Conservation (phyloP, 2,888 invertebrate genomes). For the Lasioglossum leucozonium region DNA sequence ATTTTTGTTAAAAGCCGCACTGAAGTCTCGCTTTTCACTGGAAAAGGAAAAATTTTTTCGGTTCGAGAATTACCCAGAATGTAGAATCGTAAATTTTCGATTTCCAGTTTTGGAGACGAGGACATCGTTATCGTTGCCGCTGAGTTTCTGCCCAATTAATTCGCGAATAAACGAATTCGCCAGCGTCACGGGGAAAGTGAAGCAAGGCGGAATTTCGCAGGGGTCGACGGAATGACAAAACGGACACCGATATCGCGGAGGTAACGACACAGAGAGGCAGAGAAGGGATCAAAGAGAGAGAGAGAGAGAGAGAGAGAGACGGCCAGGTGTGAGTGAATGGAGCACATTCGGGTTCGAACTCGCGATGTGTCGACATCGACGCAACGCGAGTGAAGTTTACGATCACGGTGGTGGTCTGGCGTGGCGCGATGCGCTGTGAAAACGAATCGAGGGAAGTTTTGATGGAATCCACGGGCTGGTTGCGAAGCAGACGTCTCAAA, state of each 20-base stretch:
- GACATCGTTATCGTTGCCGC: not conserved
- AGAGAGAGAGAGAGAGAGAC: too few species aligned
- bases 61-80: not conserved
- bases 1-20: not conserved
- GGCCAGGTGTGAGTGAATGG: not conserved
- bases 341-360: not conserved
- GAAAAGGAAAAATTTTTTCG: not conserved
- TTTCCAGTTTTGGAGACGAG: not conserved
- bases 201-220: not conserved
- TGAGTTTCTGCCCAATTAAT: not conserved
- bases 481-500: conserved; percentile 6
- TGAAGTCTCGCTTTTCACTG: not conserved
- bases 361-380: not conserved
- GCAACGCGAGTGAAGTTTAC: not conserved
- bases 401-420: not conserved
- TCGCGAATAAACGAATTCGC: not conserved
- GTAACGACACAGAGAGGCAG: not conserved
- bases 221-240: not conserved
- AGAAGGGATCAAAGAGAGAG: not conserved
- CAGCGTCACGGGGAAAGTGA: not conserved
- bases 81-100: not conserved
- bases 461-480: conserved; percentile 18
- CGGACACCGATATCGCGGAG: not conserved
- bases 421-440: not conserved
- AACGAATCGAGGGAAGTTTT: conserved; percentile 10